These are phyloP conservation scores for Scelioninae gen. 1 DNA, from an alignment of 2,888 invertebrate genomes.

Conservation along the genomic window DNA sequence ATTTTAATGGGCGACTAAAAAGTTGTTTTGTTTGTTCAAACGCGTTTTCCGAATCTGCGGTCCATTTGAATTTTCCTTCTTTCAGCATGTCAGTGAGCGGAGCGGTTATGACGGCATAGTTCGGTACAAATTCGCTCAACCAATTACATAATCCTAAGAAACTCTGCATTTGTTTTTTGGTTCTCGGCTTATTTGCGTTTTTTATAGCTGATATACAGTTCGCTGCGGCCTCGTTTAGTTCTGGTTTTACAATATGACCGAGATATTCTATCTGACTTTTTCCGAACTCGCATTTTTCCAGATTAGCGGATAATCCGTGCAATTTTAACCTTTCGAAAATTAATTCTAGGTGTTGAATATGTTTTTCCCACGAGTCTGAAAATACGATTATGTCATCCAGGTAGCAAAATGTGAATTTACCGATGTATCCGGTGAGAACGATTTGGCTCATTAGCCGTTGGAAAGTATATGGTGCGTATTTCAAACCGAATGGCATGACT, in stretches of 20 bases:
- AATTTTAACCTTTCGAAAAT: background rate
- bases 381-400: conserved; percentile 18
- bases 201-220: background rate
- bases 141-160: conserved; percentile 9
- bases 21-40: no score
- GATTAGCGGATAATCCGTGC: background rate
- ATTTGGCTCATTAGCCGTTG: conserved; percentile 19
- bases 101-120: background rate
- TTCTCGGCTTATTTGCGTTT: conserved; percentile 3
- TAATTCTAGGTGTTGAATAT: background rate
- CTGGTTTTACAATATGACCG: background rate
- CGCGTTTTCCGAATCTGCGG: no score
- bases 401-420: background rate
- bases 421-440: background rate
- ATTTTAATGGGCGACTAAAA: no score
- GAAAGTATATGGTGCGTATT: conserved; percentile 5
- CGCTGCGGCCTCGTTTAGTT: background rate
- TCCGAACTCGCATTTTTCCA: background rate
- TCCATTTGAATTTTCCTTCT: background rate
- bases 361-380: conserved; percentile 4
- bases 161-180: background rate
- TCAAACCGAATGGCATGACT: conserved; percentile 14
- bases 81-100: background rate
- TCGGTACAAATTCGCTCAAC: background rate
- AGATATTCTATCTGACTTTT: conserved; percentile 2